Evolutionary conservation across 2,113 vertebrate genomes (phyloP).

Genomic region (Oryzias melastigma): DNA sequence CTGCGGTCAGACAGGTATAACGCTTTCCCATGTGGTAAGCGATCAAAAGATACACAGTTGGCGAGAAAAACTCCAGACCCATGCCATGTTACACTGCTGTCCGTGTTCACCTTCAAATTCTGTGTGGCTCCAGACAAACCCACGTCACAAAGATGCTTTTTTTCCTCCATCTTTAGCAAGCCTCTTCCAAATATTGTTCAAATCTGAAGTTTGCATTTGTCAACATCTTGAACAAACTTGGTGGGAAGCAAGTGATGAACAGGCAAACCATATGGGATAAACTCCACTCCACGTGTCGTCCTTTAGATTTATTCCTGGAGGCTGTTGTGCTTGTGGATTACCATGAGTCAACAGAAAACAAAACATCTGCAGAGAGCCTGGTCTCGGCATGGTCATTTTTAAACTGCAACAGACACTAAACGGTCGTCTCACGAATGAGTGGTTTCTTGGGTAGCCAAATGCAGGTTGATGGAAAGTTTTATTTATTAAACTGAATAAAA

Average conservation of each 20-base stretch:
- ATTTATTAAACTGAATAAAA: too few species aligned
- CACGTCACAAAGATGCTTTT: constrained; percentile 31
- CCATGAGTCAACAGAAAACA: constrained; percentile 37
- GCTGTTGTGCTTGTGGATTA: constrained; percentile 52
- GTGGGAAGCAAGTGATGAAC: constrained; percentile 33
- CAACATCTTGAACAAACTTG: constrained; percentile 51
- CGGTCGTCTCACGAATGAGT: background rate
- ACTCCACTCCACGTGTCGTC: constrained; percentile 37
- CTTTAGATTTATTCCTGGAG: constrained; percentile 57
- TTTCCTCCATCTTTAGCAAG: constrained; percentile 33
- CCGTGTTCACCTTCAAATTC: constrained; percentile 15
- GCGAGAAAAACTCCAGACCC: constrained; percentile 27
- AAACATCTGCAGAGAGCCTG: constrained; percentile 39
- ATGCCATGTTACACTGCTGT: constrained; percentile 24
- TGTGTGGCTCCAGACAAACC: constrained; percentile 30
- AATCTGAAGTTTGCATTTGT: constrained; percentile 44
- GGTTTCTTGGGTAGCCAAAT: too few species aligned
- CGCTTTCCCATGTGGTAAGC: constrained; percentile 20
- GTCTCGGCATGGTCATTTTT: constrained; percentile 9
- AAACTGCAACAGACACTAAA: constrained; percentile 5
- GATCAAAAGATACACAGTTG: constrained; percentile 32
- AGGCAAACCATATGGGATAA: constrained; percentile 40
- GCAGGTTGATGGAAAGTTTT: too few species aligned
- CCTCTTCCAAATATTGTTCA: constrained; percentile 48
- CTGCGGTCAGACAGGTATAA: constrained; percentile 42